Conservation (phyloP, 64 coral and sea anemone genomes). For the Dendronephthya gigantea region DNA sequence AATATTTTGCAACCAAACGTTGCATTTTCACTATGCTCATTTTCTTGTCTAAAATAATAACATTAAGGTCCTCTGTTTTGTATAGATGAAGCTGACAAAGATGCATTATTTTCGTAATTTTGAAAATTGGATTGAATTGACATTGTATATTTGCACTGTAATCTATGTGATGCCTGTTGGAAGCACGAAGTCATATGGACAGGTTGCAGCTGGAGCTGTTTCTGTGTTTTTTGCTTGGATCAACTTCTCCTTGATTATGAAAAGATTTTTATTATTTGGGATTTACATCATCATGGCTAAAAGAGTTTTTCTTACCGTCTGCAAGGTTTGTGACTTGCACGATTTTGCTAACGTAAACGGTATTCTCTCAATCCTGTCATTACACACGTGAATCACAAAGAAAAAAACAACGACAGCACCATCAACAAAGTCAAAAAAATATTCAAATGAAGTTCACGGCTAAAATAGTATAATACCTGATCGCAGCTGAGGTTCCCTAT, state of each 20-base stretch:
- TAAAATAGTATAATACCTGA: no score
- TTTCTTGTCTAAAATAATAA: not conserved
- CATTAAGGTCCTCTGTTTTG: not conserved
- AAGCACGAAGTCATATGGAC: not conserved
- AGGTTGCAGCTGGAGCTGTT: not conserved
- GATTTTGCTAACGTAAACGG: not conserved
- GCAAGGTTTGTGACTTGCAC: no score
- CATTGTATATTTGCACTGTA: not conserved
- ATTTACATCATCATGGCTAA: slow-evolving; percentile 6
- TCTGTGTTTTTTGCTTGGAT: not conserved
- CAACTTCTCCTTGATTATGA: not conserved
- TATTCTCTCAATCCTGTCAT: not conserved
- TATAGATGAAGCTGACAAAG: not conserved
- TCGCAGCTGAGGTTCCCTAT: no score
- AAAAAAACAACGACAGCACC: no score
- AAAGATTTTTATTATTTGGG: slow-evolving; percentile 1
- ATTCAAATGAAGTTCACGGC: no score
- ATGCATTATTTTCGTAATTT: not conserved
- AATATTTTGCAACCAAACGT: no score
- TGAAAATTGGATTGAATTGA: not conserved
- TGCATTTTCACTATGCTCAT: not conserved
- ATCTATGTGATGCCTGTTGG: not conserved
- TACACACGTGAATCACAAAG: no score
- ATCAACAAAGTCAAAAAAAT: no score
- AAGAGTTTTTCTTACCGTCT: no score